Evolutionary conservation across 2,113 vertebrate species (phyloP), one percentile per base, ranked within the genome.

Genomic region (Sitta europaea): DNA sequence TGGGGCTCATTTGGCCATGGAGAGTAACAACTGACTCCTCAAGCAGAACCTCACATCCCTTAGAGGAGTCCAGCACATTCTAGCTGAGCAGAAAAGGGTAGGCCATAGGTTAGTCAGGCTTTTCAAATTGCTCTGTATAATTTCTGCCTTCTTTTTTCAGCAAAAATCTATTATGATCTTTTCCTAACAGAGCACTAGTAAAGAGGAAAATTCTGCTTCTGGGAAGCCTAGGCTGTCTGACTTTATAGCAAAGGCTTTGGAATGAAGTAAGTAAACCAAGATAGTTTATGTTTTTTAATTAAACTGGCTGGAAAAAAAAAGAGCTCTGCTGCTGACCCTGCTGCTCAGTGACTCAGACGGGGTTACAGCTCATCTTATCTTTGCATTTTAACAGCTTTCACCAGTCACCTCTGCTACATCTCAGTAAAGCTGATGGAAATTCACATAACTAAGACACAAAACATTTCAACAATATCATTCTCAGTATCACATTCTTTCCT

Each of bases 281-380:
- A 76, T 68, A 61, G 48, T 95, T 94, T 78, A 88, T 75, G 36
- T 4, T 75, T 91, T 94, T 95, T 94, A 91, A 93, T 94, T 92
- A 94, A 95, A 72, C 66, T 85, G 42, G 7, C n/a, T 75, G n/a
- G 22, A 72, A 94, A 87, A 94, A 87, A 88, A 25, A 77, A 79
- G 87, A 91, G 35, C 10, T 71, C 25, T 88, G 71, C 27, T 66
- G 18, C 31, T 86, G 83, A 80, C 72, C 80, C 55, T 77, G 57
- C 20, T 71, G 36, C 50, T 84, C 65, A 43, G 47, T 78, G 73
- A 61, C 54, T 90, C 36, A 31, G 57, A 77, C 22, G 19, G 27
- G 35, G 20, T 75, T 96, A 80, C 0, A 0, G 77, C 40, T 94
- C 86, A 68, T 63, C 24, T 73, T 63, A 25, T 54, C 70, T 76